These are phyloP conservation scores for Sebastes hubbsi DNA, from an alignment of 2,797 vertebrate genomes.

Conservation along the genomic window DNA sequence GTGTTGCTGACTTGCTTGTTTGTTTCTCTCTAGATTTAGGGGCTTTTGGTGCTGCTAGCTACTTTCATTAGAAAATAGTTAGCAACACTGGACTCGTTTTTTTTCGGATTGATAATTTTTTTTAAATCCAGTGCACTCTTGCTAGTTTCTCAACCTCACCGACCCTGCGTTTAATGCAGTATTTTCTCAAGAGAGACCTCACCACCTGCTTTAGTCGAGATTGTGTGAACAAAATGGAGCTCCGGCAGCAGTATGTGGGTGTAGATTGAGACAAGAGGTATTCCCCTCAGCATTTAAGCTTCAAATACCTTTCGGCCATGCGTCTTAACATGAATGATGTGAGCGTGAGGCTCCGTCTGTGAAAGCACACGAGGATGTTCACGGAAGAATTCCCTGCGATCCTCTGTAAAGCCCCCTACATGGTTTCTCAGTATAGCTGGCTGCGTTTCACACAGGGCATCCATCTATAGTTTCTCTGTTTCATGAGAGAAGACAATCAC, in stretches of 20 bases:
- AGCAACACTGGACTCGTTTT: too few relatives aligned
- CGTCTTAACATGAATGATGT: conserved; percentile 27
- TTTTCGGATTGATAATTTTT: too few relatives aligned
- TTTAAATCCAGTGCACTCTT: too few relatives aligned
- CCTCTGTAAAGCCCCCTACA: conserved; percentile 25
- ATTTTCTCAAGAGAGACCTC: neutral
- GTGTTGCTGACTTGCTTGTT: too few relatives aligned
- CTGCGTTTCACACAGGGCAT: conserved; percentile 7
- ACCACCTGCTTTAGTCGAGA: neutral
- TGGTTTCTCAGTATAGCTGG: conserved; percentile 35
- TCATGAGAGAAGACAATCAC: conserved; percentile 9
- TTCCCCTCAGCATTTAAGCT: conserved; percentile 26
- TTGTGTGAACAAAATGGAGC: conserved; percentile 1
- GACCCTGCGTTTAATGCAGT: neutral
- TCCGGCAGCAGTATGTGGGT: neutral
- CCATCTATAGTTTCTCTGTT: conserved; percentile 32
- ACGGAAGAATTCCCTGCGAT: conserved; percentile 29
- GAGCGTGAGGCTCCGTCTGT: neutral
- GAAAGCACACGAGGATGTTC: conserved; percentile 19
- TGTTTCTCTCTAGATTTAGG: too few relatives aligned
- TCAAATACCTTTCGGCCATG: conserved; percentile 37
- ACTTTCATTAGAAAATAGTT: too few relatives aligned
- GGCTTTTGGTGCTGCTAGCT: too few relatives aligned
- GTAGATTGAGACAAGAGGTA: conserved; percentile 14
- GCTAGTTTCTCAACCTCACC: too few relatives aligned